Evolutionary conservation across 2,113 vertebrate species (phyloP).

Genomic region (Calcarius ornatus): DNA sequence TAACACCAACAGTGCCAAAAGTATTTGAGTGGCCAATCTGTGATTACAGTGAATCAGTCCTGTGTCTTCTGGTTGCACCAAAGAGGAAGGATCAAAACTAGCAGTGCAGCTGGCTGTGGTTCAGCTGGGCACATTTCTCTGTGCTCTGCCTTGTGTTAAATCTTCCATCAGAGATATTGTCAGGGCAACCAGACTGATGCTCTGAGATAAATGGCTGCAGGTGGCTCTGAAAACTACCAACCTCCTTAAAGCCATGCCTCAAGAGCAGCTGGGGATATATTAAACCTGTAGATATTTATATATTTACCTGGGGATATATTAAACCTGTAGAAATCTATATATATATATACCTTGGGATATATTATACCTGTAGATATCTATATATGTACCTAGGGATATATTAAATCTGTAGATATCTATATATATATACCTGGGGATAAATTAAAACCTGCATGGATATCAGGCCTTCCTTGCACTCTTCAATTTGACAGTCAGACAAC

Average conservation of each 20-base stretch:
- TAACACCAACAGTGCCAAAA: background rate
- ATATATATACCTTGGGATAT: too few species aligned
- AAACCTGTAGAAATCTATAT: too few species aligned
- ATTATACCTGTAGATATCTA: background rate
- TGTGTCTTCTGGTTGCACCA: background rate
- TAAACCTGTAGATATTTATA: too few species aligned
- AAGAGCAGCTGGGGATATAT: background rate
- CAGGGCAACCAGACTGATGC: background rate
- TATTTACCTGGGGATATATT: too few species aligned
- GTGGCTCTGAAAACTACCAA: background rate
- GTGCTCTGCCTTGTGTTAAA: background rate
- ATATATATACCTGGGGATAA: too few species aligned
- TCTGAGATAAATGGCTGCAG: background rate
- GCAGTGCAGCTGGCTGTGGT: fast-evolving
- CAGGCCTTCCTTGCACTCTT: background rate
- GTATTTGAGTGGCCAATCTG: background rate
- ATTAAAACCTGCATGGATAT: background rate
- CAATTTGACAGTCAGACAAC: background rate
- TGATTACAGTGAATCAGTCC: background rate
- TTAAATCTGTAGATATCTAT: background rate
- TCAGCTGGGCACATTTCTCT: background rate
- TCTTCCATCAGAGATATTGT: background rate
- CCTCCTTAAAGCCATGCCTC: background rate
- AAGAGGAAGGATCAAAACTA: background rate
- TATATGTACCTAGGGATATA: too few species aligned